Evolutionary conservation across 2,113 vertebrate genomes (phyloP).

Genomic region (Hemiscyllium ocellatum): DNA sequence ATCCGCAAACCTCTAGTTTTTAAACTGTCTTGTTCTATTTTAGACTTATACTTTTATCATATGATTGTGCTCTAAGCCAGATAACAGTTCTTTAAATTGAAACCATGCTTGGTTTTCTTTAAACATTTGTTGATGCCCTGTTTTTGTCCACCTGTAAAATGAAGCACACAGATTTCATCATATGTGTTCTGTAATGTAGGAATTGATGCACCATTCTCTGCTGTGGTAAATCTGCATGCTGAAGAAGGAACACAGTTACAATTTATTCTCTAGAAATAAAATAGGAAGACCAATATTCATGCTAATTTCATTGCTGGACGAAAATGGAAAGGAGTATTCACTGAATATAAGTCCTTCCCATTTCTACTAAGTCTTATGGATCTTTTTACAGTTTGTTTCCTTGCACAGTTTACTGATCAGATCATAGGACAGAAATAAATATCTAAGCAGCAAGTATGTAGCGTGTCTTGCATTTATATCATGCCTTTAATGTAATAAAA

Average conservation of each 20-base stretch:
- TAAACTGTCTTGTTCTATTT: neutral
- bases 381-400: neutral
- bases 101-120: neutral
- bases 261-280: neutral
- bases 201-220: neutral
- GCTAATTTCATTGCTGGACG: neutral
- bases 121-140: neutral
- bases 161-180: neutral
- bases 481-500: no score
- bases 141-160: neutral
- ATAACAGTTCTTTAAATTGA: neutral
- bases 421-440: neutral
- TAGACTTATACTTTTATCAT: neutral
- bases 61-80: neutral
- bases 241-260: neutral
- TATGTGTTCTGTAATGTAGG: neutral
- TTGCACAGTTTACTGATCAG: neutral
- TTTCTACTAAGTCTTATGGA: neutral
- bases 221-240: neutral
- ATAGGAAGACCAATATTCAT: neutral
- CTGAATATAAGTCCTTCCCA: neutral
- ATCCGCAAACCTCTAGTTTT: neutral
- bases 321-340: neutral
- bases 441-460: neutral
- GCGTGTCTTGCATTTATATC: no score